Evolutionary conservation across 1,140 invertebrate species (phyloP), one percentile per base, ranked within the genome.

Genomic region (Aplysia californica): DNA sequence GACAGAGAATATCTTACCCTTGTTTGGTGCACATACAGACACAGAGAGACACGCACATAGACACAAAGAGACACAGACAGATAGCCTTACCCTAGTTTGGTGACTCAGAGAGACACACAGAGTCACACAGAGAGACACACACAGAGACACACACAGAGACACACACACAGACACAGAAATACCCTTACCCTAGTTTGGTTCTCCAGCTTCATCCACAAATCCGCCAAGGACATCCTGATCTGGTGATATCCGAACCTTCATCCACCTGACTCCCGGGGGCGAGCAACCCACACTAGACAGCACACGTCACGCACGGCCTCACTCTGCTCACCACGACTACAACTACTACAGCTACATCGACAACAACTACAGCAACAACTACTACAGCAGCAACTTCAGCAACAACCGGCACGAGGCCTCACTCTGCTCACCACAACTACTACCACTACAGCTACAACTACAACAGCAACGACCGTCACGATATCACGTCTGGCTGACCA

Each of bases 21-120:
- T n/a, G n/a, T n/a, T n/a, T n/a, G n/a, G n/a, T n/a, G n/a, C n/a
- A n/a, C n/a, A n/a, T n/a, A n/a, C n/a, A n/a, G 39, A 69, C 36
- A 69, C 36, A 44, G 38, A 44, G 36, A 69, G 39, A 69, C 21
- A 69, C 36, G 44, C 36, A 69, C 36, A 44, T 23, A 69, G 36
- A 69, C 36, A 69, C 21, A 69, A 29, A 61, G 58, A 61, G 58
- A 21, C 58, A 61, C 10, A 61, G 58, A 61, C 10, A 61, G 58
- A 50, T n/a, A n/a, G n/a, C n/a, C n/a, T n/a, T n/a, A n/a, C n/a
- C n/a, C n/a, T n/a, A n/a, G n/a, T n/a, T n/a, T n/a, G n/a, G n/a
- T n/a, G n/a, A n/a, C n/a, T n/a, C n/a, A n/a, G 44, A 50, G 44
- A 50, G 44, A 50, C 10, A 50, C 10, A 50, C 10, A 61, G 58